Evolutionary conservation across 1,140 invertebrate species (phyloP).

Genomic region (Sarcophaga bullata): DNA sequence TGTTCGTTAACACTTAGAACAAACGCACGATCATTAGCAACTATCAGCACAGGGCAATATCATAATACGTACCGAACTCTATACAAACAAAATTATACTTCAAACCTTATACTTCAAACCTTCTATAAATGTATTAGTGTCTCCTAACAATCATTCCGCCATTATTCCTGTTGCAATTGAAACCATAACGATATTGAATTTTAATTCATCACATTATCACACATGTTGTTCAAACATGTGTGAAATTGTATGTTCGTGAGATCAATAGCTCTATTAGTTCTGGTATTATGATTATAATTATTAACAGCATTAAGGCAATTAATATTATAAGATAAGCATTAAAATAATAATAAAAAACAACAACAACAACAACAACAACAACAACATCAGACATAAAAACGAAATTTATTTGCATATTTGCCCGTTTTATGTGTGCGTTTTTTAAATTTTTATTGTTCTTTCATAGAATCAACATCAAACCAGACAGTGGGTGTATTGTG

Average conservation of each 20-base stretch:
- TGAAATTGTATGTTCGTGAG: not conserved
- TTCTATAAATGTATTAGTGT: too few species aligned
- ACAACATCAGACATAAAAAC: not conserved
- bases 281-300: not conserved
- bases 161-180: too few species aligned
- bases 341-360: too few species aligned
- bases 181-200: too few species aligned
- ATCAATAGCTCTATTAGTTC: not conserved
- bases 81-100: too few species aligned
- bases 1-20: too few species aligned
- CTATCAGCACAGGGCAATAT: too few species aligned
- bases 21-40: too few species aligned
- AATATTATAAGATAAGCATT: not conserved
- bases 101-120: too few species aligned
- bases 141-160: too few species aligned
- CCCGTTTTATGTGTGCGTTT: not conserved
- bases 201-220: not conserved
- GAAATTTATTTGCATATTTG: conserved; percentile 11
- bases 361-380: too few species aligned
- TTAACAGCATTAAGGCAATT: not conserved
- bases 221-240: not conserved
- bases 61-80: too few species aligned
- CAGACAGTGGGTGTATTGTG: not conserved
- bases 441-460: not conserved
- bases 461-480: not conserved